These are phyloP conservation scores for Leucophenga varia DNA, from an alignment of 1,140 invertebrate species.

Conservation along the genomic window DNA sequence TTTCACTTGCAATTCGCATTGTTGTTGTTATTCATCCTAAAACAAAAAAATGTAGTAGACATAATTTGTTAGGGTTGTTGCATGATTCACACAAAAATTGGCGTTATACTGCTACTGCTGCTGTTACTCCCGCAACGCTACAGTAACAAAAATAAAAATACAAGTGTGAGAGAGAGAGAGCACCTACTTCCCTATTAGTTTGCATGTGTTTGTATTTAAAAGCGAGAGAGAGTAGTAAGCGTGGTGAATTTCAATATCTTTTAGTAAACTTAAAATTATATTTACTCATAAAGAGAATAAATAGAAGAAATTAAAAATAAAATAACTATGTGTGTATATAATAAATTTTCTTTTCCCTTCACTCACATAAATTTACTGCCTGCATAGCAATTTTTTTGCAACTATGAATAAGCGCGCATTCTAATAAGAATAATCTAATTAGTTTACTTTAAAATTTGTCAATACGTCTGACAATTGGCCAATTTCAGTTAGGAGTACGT, in stretches of 20 bases:
- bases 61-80: constrained; percentile 37
- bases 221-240: constrained; percentile 12
- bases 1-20: too few relatives aligned
- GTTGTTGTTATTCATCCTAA: too few relatives aligned
- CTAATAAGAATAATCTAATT: constrained; percentile 2
- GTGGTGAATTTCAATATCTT: constrained; percentile 30
- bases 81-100: constrained; percentile 36
- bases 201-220: too few relatives aligned
- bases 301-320: too few relatives aligned
- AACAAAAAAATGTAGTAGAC: constrained; percentile 34
- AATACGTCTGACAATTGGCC: background rate
- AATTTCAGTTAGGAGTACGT: too few relatives aligned
- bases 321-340: too few relatives aligned
- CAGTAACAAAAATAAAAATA: constrained; percentile 7
- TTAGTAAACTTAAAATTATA: constrained; percentile 23
- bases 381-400: constrained; percentile 21
- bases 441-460: background rate
- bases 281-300: constrained; percentile 19
- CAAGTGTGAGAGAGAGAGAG: constrained; percentile 1
- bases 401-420: constrained; percentile 8
- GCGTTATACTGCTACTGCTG: too few relatives aligned
- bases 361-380: too few relatives aligned
- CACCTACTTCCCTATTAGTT: too few relatives aligned
- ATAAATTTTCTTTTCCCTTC: too few relatives aligned
- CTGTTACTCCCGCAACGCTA: background rate